phyloP scores from a whole-genome alignment of 2,797 vertebrate genomes.

The Silurus aristotelis region DNA sequence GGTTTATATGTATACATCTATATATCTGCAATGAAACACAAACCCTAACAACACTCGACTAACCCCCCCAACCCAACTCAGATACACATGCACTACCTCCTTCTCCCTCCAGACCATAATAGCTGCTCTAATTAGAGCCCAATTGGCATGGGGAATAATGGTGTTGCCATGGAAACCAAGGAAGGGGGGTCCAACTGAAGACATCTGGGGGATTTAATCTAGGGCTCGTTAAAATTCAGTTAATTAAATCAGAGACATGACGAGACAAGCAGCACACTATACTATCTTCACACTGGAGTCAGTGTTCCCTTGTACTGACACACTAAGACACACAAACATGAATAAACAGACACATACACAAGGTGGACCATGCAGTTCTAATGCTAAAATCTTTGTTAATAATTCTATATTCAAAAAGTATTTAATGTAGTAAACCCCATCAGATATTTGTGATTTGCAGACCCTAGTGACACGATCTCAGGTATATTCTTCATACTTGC shows the following conservation, averaged over 20 bases:
- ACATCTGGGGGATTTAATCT: constrained; percentile 84
- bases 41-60: background rate
- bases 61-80: constrained; percentile 59
- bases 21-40: constrained; percentile 28
- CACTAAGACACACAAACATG: constrained; percentile 37
- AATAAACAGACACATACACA: constrained; percentile 30
- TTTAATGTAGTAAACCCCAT: background rate
- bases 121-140: constrained; percentile 83
- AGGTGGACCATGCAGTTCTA: constrained; percentile 13
- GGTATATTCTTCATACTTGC: background rate
- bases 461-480: background rate
- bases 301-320: constrained; percentile 53
- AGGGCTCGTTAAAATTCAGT: constrained; percentile 81
- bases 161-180: constrained; percentile 78
- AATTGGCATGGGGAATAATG: constrained; percentile 76
- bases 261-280: constrained; percentile 62
- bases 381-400: background rate
- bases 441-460: background rate
- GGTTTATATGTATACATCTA: constrained; percentile 37
- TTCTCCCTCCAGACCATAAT: constrained; percentile 80
- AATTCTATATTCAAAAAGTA: background rate
- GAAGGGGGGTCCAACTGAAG: constrained; percentile 70
- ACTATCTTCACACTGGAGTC: constrained; percentile 58
- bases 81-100: constrained; percentile 57
- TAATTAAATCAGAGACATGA: constrained; percentile 82